These are phyloP conservation scores for Cremastinae sp. DNA, from an alignment of 2,888 invertebrate species.

Conservation along the genomic window DNA sequence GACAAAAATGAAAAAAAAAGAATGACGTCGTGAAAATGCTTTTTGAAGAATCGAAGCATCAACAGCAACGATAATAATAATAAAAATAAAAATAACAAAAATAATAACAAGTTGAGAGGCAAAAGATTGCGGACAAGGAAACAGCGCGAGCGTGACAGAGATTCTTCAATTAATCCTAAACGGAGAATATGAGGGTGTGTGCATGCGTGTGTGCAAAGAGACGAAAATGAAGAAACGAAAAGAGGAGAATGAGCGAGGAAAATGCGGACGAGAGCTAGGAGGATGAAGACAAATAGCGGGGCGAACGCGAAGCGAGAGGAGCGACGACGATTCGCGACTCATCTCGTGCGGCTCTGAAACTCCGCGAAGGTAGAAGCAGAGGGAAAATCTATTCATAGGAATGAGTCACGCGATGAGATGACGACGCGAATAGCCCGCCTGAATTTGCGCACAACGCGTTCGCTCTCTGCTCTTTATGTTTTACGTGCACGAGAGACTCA, in stretches of 20 bases:
- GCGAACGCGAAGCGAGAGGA: slow-evolving; percentile 43
- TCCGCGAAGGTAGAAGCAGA: slow-evolving; percentile 54
- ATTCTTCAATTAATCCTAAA: slow-evolving; percentile 22
- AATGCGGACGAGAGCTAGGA: too few species aligned
- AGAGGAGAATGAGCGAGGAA: slow-evolving; percentile 8
- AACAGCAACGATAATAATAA: neutral
- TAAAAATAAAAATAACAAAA: neutral
- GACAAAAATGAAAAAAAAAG: too few species aligned
- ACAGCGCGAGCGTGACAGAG: slow-evolving; percentile 39
- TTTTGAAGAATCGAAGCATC: neutral
- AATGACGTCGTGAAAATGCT: neutral
- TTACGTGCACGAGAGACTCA: slow-evolving; percentile 45
- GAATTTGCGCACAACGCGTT: slow-evolving; percentile 74
- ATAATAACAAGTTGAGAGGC: slow-evolving; percentile 1
- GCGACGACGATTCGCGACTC: slow-evolving; percentile 46
- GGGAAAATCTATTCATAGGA: slow-evolving; percentile 74
- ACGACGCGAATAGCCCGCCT: slow-evolving; percentile 76
- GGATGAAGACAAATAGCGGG: slow-evolving; percentile 36
- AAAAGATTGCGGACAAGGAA: slow-evolving; percentile 40
- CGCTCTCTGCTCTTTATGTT: slow-evolving; percentile 57
- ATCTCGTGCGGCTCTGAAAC: slow-evolving; percentile 36
- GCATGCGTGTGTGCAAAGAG: too few species aligned
- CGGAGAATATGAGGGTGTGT: slow-evolving; percentile 23
- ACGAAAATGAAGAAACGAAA: neutral
- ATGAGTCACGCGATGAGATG: slow-evolving; percentile 73